These are phyloP conservation scores for Sminthurides aquaticus DNA, from an alignment of 2,888 invertebrate species.

Conservation along the genomic window DNA sequence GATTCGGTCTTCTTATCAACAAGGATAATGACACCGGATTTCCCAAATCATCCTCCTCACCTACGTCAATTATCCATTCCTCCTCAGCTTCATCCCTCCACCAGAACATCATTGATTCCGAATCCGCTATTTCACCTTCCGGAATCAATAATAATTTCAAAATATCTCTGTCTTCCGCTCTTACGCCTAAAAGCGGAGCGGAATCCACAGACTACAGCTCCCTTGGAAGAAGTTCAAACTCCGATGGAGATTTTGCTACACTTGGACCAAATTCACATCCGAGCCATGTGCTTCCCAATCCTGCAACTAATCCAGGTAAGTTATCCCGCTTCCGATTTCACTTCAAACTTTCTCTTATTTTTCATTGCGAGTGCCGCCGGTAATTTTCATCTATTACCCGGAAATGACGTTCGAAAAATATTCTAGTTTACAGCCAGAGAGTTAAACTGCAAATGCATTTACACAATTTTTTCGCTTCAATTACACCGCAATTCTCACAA, in stretches of 20 bases:
- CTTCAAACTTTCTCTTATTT: too few relatives aligned
- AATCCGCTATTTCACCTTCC: neutral
- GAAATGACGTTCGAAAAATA: too few relatives aligned
- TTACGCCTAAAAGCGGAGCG: slow-evolving; percentile 24
- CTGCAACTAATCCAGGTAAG: too few relatives aligned
- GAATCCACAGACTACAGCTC: slow-evolving; percentile 14
- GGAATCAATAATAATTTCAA: slow-evolving; percentile 7
- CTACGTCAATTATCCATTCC: neutral
- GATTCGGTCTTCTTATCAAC: neutral
- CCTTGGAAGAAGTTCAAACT: slow-evolving; percentile 45
- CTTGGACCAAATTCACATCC: slow-evolving; percentile 19
- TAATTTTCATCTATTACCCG: too few relatives aligned
- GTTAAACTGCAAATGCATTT: too few relatives aligned
- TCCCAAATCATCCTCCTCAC: neutral
- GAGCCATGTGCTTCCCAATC: too few relatives aligned
- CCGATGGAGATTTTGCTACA: slow-evolving; percentile 46
- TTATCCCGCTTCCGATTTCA: too few relatives aligned
- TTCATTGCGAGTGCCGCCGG: too few relatives aligned
- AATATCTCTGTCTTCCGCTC: slow-evolving; percentile 10
- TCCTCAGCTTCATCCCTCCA: neutral
- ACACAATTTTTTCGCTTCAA: too few relatives aligned
- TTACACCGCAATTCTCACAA: too few relatives aligned
- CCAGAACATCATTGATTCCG: neutral
- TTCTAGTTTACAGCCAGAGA: too few relatives aligned
- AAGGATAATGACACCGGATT: neutral